Base-by-base conservation (phyloP, 2,797 vertebrate genomes). In the Percopsis omiscomaycus region DNA sequence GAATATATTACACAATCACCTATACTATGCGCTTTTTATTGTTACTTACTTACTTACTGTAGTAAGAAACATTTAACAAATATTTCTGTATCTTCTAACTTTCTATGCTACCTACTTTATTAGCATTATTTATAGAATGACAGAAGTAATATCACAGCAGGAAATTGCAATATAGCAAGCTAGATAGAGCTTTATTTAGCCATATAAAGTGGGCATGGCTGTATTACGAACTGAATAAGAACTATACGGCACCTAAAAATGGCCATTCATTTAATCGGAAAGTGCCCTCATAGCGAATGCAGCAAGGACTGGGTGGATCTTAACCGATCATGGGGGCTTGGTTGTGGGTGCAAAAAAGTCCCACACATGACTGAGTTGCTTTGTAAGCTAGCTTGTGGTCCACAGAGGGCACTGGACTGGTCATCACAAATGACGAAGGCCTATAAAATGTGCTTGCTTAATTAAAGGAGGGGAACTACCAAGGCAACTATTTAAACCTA, bases 401-500 rank as follows among this genome's bases (percentile, higher is more conserved):
- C 72, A 27, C 75, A 46, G 76, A 84, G 77, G 76, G 52, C 77
- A 80, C 14, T 14, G 46, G 52, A 77, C 50, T 54, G 59, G 84
- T 85, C 81, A 76, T 81, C n/a, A 13, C 9, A n/a, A 53, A 54
- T 77, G 71, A 74, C 53, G 45, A 67, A 71, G 75, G 67, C 77
- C 62, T 54, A 71, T 72, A 81, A 78, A 84, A 87, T 75, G 80
- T 72, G 79, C 84, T 84, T 63, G 82, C 88, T 90, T 92, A 90
- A 91, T 91, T 92, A 92, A 89, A 87, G 87, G 71, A 80, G 56
- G 68, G 67, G 71, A 83, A 84, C 78, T 84, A 84, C 72, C 75
- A 75, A 71, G 73, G 77, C 74, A 81, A 82, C 89, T 88, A 88
- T 86, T 90, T 88, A 85, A 80, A 84, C 76, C 68, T 83, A 79